A percentile compares a stretch with the other conserved stretches of the same genome.
phyloP scores from a whole-genome alignment of 53 echinoderm and acorn worm genomes.

The Mesocentrotus franciscanus region DNA sequence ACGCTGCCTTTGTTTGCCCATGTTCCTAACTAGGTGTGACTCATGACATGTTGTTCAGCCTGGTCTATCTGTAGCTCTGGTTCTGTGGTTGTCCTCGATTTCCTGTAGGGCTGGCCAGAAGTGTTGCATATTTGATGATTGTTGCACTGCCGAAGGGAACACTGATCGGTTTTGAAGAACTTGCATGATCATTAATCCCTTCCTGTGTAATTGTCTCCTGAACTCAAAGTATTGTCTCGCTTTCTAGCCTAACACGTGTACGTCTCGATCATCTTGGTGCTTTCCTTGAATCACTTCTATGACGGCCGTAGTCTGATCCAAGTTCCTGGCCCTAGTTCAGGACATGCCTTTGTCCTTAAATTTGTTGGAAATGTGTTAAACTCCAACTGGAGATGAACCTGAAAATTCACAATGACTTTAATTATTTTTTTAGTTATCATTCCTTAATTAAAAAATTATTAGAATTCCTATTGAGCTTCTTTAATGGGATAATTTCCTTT shows the following conservation, averaged over 20 bases:
- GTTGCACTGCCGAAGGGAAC: background rate
- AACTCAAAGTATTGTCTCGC: background rate
- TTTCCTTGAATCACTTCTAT: background rate
- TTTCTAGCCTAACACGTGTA: background rate
- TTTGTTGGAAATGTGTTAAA: background rate
- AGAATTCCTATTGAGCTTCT: too few species aligned
- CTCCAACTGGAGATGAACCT: too few species aligned
- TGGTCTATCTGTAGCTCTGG: background rate
- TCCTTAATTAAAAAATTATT: too few species aligned
- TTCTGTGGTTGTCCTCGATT: conserved; percentile 19
- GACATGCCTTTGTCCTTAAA: background rate
- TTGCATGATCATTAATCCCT: conserved; percentile 24
- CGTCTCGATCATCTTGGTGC: background rate
- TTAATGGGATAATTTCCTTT: too few species aligned
- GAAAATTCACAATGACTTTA: too few species aligned
- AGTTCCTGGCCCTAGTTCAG: background rate
- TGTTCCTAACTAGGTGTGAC: background rate
- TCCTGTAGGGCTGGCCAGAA: conserved; percentile 29
- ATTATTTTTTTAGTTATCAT: too few species aligned
- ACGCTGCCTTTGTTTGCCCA: background rate
- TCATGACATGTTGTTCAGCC: conserved; percentile 9
- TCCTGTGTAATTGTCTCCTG: background rate
- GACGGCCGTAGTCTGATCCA: background rate
- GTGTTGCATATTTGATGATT: background rate
- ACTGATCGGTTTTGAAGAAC: conserved; percentile 12